Conservation (phyloP, 2,888 invertebrate species). For the Lycia hirtaria region DNA sequence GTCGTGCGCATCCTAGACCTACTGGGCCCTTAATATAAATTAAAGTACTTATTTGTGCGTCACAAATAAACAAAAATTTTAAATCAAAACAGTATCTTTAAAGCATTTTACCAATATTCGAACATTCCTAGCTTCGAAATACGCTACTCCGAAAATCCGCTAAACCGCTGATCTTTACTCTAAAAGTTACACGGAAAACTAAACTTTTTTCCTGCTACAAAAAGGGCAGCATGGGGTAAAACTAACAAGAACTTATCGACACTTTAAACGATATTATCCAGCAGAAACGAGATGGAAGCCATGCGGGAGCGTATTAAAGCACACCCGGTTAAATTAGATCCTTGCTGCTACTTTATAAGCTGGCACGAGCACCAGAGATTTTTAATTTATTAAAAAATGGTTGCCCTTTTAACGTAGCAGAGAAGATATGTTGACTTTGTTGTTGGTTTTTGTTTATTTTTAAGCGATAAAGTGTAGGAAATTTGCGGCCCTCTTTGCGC, state of each 20-base stretch:
- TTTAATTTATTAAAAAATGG: conserved; percentile 12
- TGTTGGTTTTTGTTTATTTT: not conserved
- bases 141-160: too few species aligned
- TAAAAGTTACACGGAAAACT: not conserved
- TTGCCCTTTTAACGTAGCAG: not conserved
- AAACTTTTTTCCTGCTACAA: not conserved
- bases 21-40: too few species aligned
- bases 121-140: too few species aligned
- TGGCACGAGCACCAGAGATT: conserved; percentile 11
- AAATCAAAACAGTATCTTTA: too few species aligned
- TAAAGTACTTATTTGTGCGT: too few species aligned
- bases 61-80: too few species aligned
- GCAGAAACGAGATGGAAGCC: conserved; percentile 19
- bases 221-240: not conserved
- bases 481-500: not conserved
- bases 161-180: too few species aligned
- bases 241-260: conserved; percentile 15
- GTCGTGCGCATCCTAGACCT: too few species aligned
- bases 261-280: conserved; percentile 20
- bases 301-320: conserved; percentile 24
- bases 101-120: too few species aligned
- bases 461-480: not conserved
- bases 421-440: not conserved
- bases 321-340: conserved; percentile 24
- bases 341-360: conserved; percentile 21